Conservation (phyloP, 2,797 vertebrate genomes). For the Malacoctenus gilli region DNA sequence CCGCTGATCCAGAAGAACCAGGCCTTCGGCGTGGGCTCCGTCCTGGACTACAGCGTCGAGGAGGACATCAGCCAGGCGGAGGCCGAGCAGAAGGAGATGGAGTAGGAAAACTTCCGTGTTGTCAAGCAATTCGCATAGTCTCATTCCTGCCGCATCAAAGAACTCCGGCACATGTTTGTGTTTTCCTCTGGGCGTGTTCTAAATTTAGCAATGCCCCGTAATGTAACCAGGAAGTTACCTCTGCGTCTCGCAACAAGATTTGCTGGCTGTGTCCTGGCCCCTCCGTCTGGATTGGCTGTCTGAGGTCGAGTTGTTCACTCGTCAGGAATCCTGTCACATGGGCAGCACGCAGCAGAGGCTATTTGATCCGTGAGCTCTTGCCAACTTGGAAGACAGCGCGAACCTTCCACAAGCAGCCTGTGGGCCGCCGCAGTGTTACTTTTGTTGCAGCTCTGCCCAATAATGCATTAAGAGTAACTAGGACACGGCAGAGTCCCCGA, state of each 20-base stretch:
- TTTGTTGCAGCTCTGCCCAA: conserved; percentile 18
- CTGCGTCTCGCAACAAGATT: conserved; percentile 30
- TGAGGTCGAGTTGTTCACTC: conserved; percentile 32
- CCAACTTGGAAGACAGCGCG: conserved; percentile 35
- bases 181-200: conserved; percentile 21
- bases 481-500: conserved; percentile 10
- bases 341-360: conserved; percentile 12
- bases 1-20: conserved; percentile 86
- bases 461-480: conserved; percentile 40
- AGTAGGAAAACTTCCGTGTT: conserved; percentile 64
- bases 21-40: conserved; percentile 87
- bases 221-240: conserved; percentile 42
- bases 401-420: conserved; percentile 33
- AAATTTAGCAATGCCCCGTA: conserved; percentile 37
- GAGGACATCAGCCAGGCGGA: conserved; percentile 84
- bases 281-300: conserved; percentile 57
- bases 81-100: conserved; percentile 74
- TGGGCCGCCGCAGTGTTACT: conserved; percentile 12
- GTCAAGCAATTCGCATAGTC: too few relatives aligned
- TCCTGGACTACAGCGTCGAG: conserved; percentile 92
- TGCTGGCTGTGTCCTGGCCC: conserved; percentile 42
- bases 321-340: conserved; percentile 66
- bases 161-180: neutral
- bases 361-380: conserved; percentile 37
- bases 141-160: too few relatives aligned